A percentile compares a stretch with the other conserved stretches of the same genome.
phyloP scores from a whole-genome alignment of 2,888 invertebrate species.

The Zootermopsis nevadensis region DNA sequence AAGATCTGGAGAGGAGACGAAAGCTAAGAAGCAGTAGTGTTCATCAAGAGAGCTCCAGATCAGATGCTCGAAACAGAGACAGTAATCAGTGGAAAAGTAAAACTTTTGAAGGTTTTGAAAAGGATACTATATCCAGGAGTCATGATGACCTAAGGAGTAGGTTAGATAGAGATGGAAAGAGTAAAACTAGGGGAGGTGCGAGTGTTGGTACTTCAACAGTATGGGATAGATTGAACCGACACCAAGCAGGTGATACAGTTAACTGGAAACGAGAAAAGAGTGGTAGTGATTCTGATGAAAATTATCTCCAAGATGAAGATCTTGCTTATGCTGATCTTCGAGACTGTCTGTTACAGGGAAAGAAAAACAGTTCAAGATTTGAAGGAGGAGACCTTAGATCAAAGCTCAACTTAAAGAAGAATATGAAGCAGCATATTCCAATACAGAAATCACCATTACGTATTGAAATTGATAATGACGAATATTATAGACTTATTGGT shows the following conservation, averaged over 20 bases:
- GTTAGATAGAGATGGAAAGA: constrained; percentile 30
- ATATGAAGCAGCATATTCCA: constrained; percentile 33
- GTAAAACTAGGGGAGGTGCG: not conserved
- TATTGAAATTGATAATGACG: constrained; percentile 57
- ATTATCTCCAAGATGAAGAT: not conserved
- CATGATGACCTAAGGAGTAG: constrained; percentile 42
- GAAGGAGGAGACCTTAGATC: constrained; percentile 52
- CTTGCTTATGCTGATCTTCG: not conserved
- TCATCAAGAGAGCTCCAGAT: not conserved
- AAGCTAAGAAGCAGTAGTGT: not conserved
- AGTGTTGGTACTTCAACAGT: constrained; percentile 29
- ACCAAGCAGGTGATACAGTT: not conserved
- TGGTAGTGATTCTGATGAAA: not conserved
- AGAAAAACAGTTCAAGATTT: constrained; percentile 34
- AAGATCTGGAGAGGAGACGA: not conserved
- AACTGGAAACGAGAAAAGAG: not conserved
- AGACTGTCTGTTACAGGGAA: not conserved
- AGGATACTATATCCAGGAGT: not conserved
- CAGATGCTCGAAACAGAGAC: not conserved
- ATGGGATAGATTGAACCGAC: constrained; percentile 37
- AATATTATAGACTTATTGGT: constrained; percentile 54
- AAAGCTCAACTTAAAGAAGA: constrained; percentile 53
- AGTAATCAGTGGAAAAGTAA: not conserved
- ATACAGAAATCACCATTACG: constrained; percentile 54
- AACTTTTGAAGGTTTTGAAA: not conserved